These are phyloP conservation scores for Parthenolecanium corni DNA, from an alignment of 2,888 invertebrate genomes.

Conservation along the genomic window DNA sequence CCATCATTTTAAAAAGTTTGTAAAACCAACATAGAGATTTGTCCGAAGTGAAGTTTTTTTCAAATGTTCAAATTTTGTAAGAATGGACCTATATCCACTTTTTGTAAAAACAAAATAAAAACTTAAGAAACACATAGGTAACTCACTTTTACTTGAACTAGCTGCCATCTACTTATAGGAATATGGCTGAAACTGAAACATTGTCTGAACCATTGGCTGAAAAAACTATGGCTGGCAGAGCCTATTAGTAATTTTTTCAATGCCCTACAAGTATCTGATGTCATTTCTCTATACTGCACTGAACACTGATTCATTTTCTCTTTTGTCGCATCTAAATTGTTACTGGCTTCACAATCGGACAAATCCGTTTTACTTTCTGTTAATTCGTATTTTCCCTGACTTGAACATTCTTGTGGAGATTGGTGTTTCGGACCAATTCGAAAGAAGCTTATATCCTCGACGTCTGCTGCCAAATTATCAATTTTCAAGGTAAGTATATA, in stretches of 20 bases:
- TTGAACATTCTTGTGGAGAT: too few species aligned
- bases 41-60: too few species aligned
- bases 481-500: constrained; percentile 19
- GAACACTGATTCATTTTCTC: too few species aligned
- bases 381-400: too few species aligned
- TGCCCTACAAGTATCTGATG: not conserved
- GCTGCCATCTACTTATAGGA: constrained; percentile 10
- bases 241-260: constrained; percentile 14
- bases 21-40: too few species aligned
- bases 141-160: constrained; percentile 20
- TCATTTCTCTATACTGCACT: constrained; percentile 2
- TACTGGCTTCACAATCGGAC: constrained; percentile 1
- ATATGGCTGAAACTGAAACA: constrained; percentile 23
- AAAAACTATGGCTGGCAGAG: not conserved
- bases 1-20: too few species aligned
- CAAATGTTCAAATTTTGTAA: too few species aligned
- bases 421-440: constrained; percentile 17
- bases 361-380: constrained; percentile 8
- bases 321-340: too few species aligned
- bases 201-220: constrained; percentile 10
- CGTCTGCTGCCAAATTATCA: constrained; percentile 6
- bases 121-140: not conserved
- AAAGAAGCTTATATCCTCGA: constrained; percentile 17
- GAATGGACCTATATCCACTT: too few species aligned
- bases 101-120: not conserved